Conservation (phyloP, 2,797 vertebrate genomes). For the Emydoidea blandingii region DNA sequence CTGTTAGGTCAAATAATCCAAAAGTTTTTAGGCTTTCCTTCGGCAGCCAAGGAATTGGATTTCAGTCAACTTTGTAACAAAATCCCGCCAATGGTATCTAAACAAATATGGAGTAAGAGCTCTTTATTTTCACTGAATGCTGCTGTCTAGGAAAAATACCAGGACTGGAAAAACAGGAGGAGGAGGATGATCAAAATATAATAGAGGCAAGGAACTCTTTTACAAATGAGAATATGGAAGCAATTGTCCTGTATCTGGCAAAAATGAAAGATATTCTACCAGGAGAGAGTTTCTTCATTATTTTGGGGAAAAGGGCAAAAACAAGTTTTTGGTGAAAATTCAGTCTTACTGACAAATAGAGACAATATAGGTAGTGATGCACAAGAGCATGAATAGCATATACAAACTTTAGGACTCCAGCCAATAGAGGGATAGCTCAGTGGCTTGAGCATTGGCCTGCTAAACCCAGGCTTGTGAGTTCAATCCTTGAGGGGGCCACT, state of each 20-base stretch:
- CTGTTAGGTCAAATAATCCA: neutral
- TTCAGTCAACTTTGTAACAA: neutral
- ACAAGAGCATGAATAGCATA: neutral
- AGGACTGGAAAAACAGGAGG: neutral
- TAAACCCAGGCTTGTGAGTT: too few relatives aligned
- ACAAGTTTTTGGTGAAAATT: neutral
- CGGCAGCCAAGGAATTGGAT: accelerated
- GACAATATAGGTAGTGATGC: neutral
- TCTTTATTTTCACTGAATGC: neutral
- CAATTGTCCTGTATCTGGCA: neutral
- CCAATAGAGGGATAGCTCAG: too few relatives aligned
- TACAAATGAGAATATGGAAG: accelerated
- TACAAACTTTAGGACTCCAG: neutral
- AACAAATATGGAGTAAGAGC: neutral
- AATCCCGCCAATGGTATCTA: neutral
- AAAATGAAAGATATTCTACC: neutral
- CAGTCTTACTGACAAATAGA: neutral
- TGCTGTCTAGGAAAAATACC: neutral
- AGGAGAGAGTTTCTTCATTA: neutral
- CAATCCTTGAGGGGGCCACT: too few relatives aligned
- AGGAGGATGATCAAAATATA: neutral
- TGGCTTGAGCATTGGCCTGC: too few relatives aligned
- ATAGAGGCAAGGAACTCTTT: neutral
- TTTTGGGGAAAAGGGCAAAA: neutral
- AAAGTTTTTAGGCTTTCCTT: neutral